phyloP scores from a whole-genome alignment of 2,888 invertebrate species.

The Cistogaster globosa region DNA sequence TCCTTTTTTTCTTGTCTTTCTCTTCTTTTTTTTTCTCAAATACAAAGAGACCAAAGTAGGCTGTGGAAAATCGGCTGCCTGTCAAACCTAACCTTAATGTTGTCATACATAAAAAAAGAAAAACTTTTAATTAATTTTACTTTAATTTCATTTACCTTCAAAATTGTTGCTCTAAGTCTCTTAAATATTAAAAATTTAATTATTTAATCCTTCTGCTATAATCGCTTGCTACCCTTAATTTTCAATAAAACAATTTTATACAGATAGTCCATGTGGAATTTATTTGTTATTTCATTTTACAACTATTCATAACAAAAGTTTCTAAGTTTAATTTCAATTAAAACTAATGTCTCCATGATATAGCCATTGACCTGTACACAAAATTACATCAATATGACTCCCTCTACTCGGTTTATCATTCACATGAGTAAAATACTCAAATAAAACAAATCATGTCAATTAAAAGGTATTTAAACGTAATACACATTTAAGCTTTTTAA shows the following conservation, averaged over 20 bases:
- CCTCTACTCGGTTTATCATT: too few relatives aligned
- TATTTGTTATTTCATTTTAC: slow-evolving; percentile 45
- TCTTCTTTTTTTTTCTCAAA: too few relatives aligned
- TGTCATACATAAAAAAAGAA: too few relatives aligned
- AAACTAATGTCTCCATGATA: slow-evolving; percentile 53
- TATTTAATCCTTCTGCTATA: slow-evolving; percentile 5
- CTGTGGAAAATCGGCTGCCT: too few relatives aligned
- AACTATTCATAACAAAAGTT: slow-evolving; percentile 65
- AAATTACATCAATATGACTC: slow-evolving; percentile 13
- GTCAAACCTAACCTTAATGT: too few relatives aligned
- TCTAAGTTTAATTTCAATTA: slow-evolving; percentile 56
- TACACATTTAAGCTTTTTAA: slow-evolving; percentile 73
- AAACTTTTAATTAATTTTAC: too few relatives aligned
- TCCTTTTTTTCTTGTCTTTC: too few relatives aligned
- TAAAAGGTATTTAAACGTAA: slow-evolving; percentile 82
- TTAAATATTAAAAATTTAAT: slow-evolving; percentile 8
- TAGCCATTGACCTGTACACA: slow-evolving; percentile 62
- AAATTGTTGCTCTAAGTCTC: background rate
- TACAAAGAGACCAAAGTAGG: too few relatives aligned
- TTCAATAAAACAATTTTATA: background rate
- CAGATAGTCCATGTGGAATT: background rate
- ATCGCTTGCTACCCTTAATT: background rate
- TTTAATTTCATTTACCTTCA: slow-evolving; percentile 15
- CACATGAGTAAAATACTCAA: too few relatives aligned
- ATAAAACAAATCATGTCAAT: slow-evolving; percentile 78